These are phyloP conservation scores for Tanaodytes sp. DNA, from an alignment of 2,888 invertebrate species.

Conservation along the genomic window DNA sequence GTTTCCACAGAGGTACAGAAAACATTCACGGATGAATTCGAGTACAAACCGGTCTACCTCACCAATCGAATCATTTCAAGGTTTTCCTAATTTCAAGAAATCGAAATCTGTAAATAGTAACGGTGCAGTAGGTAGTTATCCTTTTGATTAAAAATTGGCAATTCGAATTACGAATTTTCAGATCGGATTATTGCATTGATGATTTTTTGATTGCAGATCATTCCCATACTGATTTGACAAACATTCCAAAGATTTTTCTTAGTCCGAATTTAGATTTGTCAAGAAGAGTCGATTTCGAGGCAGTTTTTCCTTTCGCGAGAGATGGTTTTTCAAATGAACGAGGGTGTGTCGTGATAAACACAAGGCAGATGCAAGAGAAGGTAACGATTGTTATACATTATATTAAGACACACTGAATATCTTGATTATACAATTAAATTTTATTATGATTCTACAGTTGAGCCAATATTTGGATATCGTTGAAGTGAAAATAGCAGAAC, in stretches of 20 bases:
- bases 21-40: constrained; percentile 73
- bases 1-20: constrained; percentile 75
- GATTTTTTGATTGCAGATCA: too few relatives aligned
- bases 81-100: constrained; percentile 72
- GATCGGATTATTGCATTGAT: too few relatives aligned
- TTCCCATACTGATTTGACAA: constrained; percentile 76
- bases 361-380: constrained; percentile 86
- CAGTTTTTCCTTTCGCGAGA: constrained; percentile 84
- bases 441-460: constrained; percentile 73
- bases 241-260: constrained; percentile 89
- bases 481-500: constrained; percentile 93
- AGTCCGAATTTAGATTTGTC: constrained; percentile 85
- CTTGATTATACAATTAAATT: not conserved
- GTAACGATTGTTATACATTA: too few relatives aligned
- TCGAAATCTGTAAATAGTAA: constrained; percentile 68
- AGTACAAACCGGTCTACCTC: constrained; percentile 66
- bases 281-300: constrained; percentile 85
- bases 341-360: constrained; percentile 66
- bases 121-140: too few relatives aligned
- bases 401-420: too few relatives aligned
- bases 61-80: constrained; percentile 70
- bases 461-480: constrained; percentile 96
- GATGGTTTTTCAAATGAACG: constrained; percentile 74
- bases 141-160: too few relatives aligned
- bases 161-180: too few relatives aligned